phyloP scores from a whole-genome alignment of 2,888 invertebrate species.

The Drosophila yooni region DNA sequence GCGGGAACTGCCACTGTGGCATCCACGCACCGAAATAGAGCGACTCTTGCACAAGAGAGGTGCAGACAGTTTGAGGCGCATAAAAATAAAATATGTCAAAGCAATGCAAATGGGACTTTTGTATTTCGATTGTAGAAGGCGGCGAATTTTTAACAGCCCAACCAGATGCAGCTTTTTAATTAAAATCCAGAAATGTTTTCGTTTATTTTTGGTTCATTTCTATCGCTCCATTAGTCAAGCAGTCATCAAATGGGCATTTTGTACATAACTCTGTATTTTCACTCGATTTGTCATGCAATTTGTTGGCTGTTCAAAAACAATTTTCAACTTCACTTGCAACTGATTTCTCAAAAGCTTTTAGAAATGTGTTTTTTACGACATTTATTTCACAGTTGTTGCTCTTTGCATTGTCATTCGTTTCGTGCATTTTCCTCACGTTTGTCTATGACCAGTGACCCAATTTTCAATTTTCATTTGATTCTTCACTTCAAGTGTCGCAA shows the following conservation, averaged over 20 bases:
- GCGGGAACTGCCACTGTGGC: slow-evolving; percentile 71
- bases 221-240: slow-evolving; percentile 11
- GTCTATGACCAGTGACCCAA: slow-evolving; percentile 44
- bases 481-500: slow-evolving; percentile 59
- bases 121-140: slow-evolving; percentile 29
- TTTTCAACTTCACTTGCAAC: slow-evolving; percentile 27
- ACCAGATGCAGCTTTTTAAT: slow-evolving; percentile 20
- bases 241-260: neutral
- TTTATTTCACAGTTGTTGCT: slow-evolving; percentile 26
- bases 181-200: slow-evolving; percentile 2
- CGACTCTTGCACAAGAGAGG: slow-evolving; percentile 21
- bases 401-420: slow-evolving; percentile 21
- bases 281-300: slow-evolving; percentile 35
- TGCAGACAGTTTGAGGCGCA: slow-evolving; percentile 59
- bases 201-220: neutral
- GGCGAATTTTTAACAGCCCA: slow-evolving; percentile 19
- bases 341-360: slow-evolving; percentile 27
- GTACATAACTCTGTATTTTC: slow-evolving; percentile 4
- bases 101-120: slow-evolving; percentile 55
- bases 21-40: slow-evolving; percentile 56
- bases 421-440: slow-evolving; percentile 44
- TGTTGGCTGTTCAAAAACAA: slow-evolving; percentile 10
- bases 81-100: slow-evolving; percentile 69
- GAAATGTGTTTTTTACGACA: slow-evolving; percentile 20
- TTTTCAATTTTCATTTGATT: slow-evolving; percentile 44